Base-by-base conservation (phyloP, 2,888 invertebrate species). In the Pachliopta kotzebuea region DNA sequence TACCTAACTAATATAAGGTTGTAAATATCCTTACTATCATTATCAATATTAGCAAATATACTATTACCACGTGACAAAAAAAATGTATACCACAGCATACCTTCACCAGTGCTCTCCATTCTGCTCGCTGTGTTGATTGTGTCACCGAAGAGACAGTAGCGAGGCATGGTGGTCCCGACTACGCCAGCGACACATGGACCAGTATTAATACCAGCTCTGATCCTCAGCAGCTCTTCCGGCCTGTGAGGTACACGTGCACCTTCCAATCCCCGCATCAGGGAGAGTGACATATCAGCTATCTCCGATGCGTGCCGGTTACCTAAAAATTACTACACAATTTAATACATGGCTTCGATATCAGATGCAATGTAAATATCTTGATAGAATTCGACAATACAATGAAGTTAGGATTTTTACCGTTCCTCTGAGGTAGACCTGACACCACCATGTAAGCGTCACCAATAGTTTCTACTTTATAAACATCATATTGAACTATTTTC, bases 381-480 rank as follows among this genome's bases (percentile, higher is more conserved):
- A 37, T 14, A 14, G 26, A 3, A 26, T 6, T 26, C 26, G 6
- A 4, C 6, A 26, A 26, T 26, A n/a, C n/a, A n/a, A n/a, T 6
- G 26, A 26, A 26, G 6, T 26, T 26, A 4, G 26, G 6, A 26
- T 20, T 20, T 2, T 71, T 67, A 93, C 93, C 93, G 69, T 93
- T 93, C 70, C 92, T 82, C 71, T 92, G 90, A 0, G 93, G 93
- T 21, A 93, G 74, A 0, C 93, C 93, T 0, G 93, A 93, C 1
- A 93, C 93, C 0, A 93, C 93, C 94, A 94, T 94, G 73, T 94
- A 94, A 0, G 94, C 93, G 71, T 94, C 93, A 0, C 94, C 93
- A 18, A 94, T 94, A 0, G 94, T 94, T 73, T 94, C 94, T 57
- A 95, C 95, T 74, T 96, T 96, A 83, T 96, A 96, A 0, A 95